phyloP scores from a whole-genome alignment of 2,888 invertebrate species.

The Ctenicera cuprea region DNA sequence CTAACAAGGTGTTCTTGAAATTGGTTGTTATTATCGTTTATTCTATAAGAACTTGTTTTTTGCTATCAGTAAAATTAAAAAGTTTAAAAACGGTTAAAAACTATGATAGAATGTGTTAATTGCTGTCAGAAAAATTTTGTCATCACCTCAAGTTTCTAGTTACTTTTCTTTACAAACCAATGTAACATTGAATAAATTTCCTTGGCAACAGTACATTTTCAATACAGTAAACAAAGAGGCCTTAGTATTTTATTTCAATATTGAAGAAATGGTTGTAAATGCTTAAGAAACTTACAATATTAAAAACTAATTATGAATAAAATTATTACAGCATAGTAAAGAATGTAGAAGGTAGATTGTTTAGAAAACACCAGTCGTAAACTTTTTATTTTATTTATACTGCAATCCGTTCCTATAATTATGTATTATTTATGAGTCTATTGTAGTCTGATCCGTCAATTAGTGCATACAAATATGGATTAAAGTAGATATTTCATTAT shows the following conservation, averaged over 20 bases:
- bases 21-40: background rate
- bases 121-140: background rate
- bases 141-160: no score
- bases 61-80: background rate
- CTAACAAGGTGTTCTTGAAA: no score
- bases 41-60: background rate
- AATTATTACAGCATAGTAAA: background rate
- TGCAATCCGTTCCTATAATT: conserved; percentile 20
- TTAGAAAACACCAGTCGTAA: background rate
- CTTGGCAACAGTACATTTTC: background rate
- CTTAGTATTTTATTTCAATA: conserved; percentile 1
- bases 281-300: background rate
- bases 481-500: background rate
- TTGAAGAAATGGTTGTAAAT: background rate
- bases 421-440: conserved; percentile 24
- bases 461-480: conserved; percentile 20
- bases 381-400: no score
- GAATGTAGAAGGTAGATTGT: background rate
- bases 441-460: conserved; percentile 31
- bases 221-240: conserved; percentile 1
- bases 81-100: background rate
- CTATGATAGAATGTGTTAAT: background rate
- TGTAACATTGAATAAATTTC: no score
- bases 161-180: no score
- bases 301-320: background rate